These are phyloP conservation scores for Eupsilia transversa DNA, from an alignment of 2,888 invertebrate genomes.

Conservation along the genomic window DNA sequence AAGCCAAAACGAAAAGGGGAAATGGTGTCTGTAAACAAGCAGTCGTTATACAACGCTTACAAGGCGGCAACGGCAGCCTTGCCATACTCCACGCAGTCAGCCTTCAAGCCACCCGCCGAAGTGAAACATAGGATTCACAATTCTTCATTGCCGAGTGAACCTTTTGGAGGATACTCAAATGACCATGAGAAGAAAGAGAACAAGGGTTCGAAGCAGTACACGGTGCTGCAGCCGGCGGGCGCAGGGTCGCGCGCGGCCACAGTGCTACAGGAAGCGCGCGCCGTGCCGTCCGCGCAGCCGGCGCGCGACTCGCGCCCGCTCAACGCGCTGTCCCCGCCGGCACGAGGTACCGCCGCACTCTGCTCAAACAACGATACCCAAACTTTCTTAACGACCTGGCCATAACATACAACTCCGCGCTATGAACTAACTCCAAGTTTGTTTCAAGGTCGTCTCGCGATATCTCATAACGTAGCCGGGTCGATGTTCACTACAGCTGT, in stretches of 20 bases:
- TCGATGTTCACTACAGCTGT: slow-evolving; percentile 71
- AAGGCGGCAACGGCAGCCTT: slow-evolving; percentile 89
- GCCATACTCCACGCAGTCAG: slow-evolving; percentile 94
- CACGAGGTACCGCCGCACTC: slow-evolving; percentile 92
- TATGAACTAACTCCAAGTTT: slow-evolving; percentile 86
- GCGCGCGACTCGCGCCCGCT: slow-evolving; percentile 86
- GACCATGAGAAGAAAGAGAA: slow-evolving; percentile 85
- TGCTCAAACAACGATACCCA: slow-evolving; percentile 81
- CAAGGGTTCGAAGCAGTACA: slow-evolving; percentile 94
- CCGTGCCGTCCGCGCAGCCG: slow-evolving; percentile 88
- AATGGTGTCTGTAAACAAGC: slow-evolving; percentile 86
- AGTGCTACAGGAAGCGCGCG: slow-evolving; percentile 94
- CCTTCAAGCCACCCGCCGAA: slow-evolving; percentile 94
- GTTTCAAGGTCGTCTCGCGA: slow-evolving; percentile 87
- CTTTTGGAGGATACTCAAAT: slow-evolving; percentile 93
- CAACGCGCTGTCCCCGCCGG: slow-evolving; percentile 93
- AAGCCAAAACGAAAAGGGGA: slow-evolving; percentile 89
- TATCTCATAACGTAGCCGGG: slow-evolving; percentile 77
- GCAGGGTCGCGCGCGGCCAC: slow-evolving; percentile 95
- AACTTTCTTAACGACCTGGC: slow-evolving; percentile 88
- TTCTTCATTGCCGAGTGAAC: slow-evolving; percentile 91
- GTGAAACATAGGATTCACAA: slow-evolving; percentile 90
- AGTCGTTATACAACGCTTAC: slow-evolving; percentile 90
- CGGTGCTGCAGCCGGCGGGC: slow-evolving; percentile 96
- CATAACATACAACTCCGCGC: slow-evolving; percentile 84